phyloP scores from a whole-genome alignment of 2,797 vertebrate species.

The Catamblyrhynchus diadema region DNA sequence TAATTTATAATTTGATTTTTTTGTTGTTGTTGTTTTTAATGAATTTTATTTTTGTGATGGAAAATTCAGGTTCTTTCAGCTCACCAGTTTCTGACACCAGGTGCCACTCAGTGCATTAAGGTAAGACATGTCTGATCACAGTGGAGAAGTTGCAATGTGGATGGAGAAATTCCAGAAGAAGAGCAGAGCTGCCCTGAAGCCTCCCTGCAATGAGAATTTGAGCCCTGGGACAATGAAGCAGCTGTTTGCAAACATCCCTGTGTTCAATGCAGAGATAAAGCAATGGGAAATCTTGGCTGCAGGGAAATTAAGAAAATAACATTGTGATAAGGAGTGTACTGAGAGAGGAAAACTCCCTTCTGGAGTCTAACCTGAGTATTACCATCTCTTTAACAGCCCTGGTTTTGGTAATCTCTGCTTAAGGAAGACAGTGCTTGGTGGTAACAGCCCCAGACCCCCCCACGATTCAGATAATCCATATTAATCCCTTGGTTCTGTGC shows the following conservation, averaged over 20 bases:
- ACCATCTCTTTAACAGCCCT: background rate
- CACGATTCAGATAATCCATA: rapidly evolving
- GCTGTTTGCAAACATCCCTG: background rate
- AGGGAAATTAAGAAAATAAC: background rate
- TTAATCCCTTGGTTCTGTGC: background rate
- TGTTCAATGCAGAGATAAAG: background rate
- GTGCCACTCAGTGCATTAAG: background rate
- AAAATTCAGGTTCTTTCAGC: background rate
- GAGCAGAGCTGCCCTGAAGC: background rate
- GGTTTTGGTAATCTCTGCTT: background rate
- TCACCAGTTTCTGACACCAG: background rate
- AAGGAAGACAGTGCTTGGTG: background rate
- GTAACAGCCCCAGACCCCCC: background rate
- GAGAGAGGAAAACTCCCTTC: background rate
- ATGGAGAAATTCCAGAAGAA: background rate
- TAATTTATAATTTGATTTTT: background rate
- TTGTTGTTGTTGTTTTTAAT: background rate
- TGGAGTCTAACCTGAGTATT: background rate
- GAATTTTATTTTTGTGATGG: background rate
- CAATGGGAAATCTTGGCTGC: background rate
- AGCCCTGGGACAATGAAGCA: background rate
- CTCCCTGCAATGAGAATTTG: background rate
- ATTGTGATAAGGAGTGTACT: background rate
- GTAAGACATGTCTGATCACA: background rate
- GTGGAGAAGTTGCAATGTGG: background rate